A percentile compares a stretch with the other conserved stretches of the same genome.
phyloP scores from a whole-genome alignment of 2,113 vertebrate genomes.

The Asarcornis scutulata region DNA sequence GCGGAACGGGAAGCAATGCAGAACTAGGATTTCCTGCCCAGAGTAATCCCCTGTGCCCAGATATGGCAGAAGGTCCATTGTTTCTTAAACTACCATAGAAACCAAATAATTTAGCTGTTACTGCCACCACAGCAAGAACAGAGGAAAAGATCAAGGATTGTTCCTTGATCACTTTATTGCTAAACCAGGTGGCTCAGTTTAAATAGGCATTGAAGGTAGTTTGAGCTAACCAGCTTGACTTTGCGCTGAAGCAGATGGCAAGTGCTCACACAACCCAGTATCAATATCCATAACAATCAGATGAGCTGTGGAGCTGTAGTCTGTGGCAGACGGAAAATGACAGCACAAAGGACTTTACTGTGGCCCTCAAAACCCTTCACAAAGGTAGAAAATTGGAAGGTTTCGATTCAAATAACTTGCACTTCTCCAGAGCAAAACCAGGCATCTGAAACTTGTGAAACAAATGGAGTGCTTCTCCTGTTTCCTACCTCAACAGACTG shows the following conservation, averaged over 20 bases:
- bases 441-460: neutral
- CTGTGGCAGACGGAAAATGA: constrained; percentile 56
- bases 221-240: neutral
- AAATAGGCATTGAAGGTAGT: neutral
- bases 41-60: neutral
- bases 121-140: neutral
- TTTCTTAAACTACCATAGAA: neutral
- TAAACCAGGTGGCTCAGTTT: neutral
- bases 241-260: constrained; percentile 11
- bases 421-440: neutral
- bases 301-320: constrained; percentile 32
- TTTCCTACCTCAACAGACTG: neutral
- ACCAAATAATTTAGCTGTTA: neutral
- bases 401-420: neutral
- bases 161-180: neutral
- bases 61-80: neutral
- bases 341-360: constrained; percentile 34
- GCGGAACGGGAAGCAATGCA: neutral
- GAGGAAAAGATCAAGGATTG: neutral
- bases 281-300: neutral
- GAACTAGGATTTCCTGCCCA: neutral
- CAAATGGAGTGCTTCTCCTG: neutral
- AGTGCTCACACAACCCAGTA: constrained; percentile 13
- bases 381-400: neutral
- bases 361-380: neutral